Evolutionary conservation across 30 jellyfish, hydroid and myxozoan species (phyloP).

Genomic region (Aurelia aurita): DNA sequence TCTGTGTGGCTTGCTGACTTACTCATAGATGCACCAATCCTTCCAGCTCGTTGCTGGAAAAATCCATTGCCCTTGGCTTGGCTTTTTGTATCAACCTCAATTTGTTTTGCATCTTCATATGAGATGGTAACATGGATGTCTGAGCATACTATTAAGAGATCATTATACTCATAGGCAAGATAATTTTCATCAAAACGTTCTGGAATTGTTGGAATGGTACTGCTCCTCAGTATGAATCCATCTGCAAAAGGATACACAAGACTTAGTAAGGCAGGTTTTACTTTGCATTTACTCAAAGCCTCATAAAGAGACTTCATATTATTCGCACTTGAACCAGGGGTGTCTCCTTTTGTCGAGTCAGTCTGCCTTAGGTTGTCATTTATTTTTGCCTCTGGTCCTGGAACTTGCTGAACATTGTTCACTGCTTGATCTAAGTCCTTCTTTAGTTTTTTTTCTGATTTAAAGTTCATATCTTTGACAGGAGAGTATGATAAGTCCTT

Average conservation of each 20-base stretch:
- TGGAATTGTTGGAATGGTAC: conserved; percentile 4
- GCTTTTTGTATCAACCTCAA: conserved; percentile 48
- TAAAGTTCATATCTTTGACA: conserved; percentile 17
- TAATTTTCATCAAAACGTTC: conserved; percentile 26
- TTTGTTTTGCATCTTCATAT: conserved; percentile 37
- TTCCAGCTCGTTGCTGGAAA: conserved; percentile 53
- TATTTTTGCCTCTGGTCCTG: not conserved
- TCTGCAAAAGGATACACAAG: conserved; percentile 22
- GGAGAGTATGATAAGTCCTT: conserved; percentile 24
- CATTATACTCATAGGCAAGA: conserved; percentile 17
- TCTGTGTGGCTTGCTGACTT: conserved; percentile 56
- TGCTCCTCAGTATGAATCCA: not conserved
- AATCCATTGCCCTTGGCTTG: conserved; percentile 55
- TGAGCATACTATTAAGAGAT: conserved; percentile 17
- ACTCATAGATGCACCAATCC: conserved; percentile 59
- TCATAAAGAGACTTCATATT: conserved; percentile 17
- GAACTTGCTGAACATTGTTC: not conserved
- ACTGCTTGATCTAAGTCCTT: conserved; percentile 20
- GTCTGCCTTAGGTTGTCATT: not conserved
- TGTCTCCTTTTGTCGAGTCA: conserved; percentile 18
- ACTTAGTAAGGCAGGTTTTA: conserved; percentile 19
- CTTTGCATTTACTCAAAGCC: conserved; percentile 24
- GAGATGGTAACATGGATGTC: conserved; percentile 37
- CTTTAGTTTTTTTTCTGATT: conserved; percentile 21
- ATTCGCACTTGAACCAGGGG: conserved; percentile 4